Evolutionary conservation across 2,888 invertebrate species (phyloP), one percentile per base, ranked within the genome.

Genomic region (Maniola hyperantus): DNA sequence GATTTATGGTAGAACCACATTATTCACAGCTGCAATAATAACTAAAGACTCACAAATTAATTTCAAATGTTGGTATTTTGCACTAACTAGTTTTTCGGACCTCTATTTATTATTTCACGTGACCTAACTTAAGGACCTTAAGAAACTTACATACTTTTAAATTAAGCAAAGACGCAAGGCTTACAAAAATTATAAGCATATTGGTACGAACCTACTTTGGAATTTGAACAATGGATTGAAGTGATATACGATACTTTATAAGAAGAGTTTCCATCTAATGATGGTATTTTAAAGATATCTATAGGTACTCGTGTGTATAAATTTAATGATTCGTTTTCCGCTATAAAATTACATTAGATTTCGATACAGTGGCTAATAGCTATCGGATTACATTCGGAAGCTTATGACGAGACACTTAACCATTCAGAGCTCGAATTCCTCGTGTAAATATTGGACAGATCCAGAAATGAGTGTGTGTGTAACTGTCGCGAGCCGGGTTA

Each of bases 401-500:
- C 55, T 71, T 66, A 67, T 67, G 63, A 69, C 53, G 61, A 57
- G 61, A 67, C 42, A 70, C 64, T 69, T 64, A 66, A 63, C 65
- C 65, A 63, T 65, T 57, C 57, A 62, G 66, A 74, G 74, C 78
- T 82, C 73, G 74, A 81, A 83, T 79, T 76, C 75, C 74, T 73
- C 73, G 73, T 77, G 79, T 81, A 79, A 76, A 73, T 74, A 77
- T 74, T 73, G 73, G 68, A 65, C 67, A 72, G 79, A 81, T 82
- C 81, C 77, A 80, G 84, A 81, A 87, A 89, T 89, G 88, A 85
- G 85, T 87, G 88, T 84, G 85, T 87, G 88, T 84, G 18, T n/a
- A 36, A 51, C 88, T 81, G 78, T 79, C 76, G 75, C 79, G 73
- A 72, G 73, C 75, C 81, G 80, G 84, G 87, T 88, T 88, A 90